Conservation (phyloP, 30 jellyfish, hydroid and myxozoan species). For the Aurelia aurita region DNA sequence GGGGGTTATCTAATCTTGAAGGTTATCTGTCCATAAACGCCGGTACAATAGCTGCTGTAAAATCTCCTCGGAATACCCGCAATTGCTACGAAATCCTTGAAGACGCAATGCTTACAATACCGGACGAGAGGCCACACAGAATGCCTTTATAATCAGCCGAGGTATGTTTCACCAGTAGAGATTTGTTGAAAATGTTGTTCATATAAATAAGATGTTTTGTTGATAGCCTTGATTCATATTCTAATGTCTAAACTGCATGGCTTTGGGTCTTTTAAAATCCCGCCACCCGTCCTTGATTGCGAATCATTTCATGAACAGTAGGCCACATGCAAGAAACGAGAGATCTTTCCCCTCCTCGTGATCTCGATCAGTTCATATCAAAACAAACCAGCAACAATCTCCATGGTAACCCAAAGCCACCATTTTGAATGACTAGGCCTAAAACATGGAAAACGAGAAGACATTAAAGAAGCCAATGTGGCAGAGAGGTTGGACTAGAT, state of each 20-base stretch:
- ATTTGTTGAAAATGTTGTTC: neutral
- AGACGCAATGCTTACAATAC: no score
- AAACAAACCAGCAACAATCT: constrained; percentile 45
- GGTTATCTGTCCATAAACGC: no score
- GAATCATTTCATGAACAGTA: constrained; percentile 46
- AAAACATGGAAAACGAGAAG: no score
- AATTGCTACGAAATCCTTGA: no score
- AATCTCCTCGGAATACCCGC: no score
- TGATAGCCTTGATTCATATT: constrained; percentile 41
- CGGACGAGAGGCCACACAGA: no score
- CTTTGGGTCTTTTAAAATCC: constrained; percentile 31
- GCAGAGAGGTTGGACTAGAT: no score
- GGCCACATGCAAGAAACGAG: constrained; percentile 76
- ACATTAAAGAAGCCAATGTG: no score
- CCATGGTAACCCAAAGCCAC: constrained; percentile 29
- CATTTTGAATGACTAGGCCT: no score
- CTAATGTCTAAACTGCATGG: constrained; percentile 23
- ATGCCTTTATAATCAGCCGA: neutral
- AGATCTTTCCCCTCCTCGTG: constrained; percentile 75
- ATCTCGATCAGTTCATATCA: constrained; percentile 58
- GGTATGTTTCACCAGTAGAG: neutral
- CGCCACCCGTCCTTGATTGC: constrained; percentile 71
- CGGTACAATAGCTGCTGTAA: no score
- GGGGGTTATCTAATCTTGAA: no score
- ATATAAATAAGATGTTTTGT: neutral